These are phyloP conservation scores for Drosophila aff. DNA, from an alignment of 1,140 invertebrate genomes.

Conservation along the genomic window DNA sequence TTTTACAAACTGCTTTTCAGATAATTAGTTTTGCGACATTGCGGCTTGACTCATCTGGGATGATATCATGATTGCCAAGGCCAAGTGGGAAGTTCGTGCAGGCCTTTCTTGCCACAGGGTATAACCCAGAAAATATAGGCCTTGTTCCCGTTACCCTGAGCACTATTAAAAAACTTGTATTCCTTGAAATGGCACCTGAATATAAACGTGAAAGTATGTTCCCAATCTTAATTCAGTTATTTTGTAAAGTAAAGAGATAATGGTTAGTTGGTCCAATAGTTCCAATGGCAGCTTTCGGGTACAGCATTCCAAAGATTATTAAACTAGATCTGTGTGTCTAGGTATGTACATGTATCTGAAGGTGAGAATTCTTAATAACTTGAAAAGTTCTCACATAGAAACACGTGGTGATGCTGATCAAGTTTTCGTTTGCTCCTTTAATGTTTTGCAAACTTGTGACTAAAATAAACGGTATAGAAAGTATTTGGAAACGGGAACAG, in stretches of 20 bases:
- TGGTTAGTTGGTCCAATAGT: neutral
- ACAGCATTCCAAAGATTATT: neutral
- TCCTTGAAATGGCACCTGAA: neutral
- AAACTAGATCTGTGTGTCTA: neutral
- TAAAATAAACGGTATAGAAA: neutral
- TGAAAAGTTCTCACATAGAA: neutral
- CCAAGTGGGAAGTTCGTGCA: conserved; percentile 23
- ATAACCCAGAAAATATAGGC: conserved; percentile 24
- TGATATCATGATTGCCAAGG: conserved; percentile 62
- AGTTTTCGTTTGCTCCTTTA: conserved; percentile 28
- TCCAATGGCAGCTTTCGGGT: neutral
- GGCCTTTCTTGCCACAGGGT: conserved; percentile 43
- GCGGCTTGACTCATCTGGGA: conserved; percentile 28
- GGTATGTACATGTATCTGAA: neutral
- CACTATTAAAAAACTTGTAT: neutral
- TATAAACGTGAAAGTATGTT: neutral
- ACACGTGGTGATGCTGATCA: conserved; percentile 17
- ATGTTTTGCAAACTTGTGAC: neutral
- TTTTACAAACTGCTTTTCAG: conserved; percentile 52
- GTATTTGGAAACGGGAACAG: conserved; percentile 4
- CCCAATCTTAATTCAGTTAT: neutral
- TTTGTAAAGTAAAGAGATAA: neutral
- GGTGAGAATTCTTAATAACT: neutral
- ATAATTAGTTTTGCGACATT: conserved; percentile 65
- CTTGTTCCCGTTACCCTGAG: conserved; percentile 7